Evolutionary conservation across 1,140 invertebrate genomes (phyloP), one percentile per base, ranked within the genome.

Genomic region (Scylla paramamosain): DNA sequence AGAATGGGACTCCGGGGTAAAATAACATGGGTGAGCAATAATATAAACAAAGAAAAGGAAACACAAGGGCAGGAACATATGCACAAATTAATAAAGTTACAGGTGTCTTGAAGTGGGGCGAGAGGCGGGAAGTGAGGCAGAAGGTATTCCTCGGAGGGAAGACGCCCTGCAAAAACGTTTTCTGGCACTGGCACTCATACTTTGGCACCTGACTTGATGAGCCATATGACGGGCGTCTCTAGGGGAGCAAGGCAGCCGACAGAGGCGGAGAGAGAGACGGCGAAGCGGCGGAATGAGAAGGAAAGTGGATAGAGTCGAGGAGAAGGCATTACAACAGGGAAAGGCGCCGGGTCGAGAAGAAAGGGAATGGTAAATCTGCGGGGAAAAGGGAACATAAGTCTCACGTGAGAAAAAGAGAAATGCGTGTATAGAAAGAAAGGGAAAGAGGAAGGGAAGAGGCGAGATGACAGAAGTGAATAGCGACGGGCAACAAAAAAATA

Each of bases 191-290:
- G 67, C 25, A 77, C 25, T 77, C 67, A 77, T 77, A 77, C 67
- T 77, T 77, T 77, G 67, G 67, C 67, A 77, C 67, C 67, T 77
- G 67, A 77, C 67, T 77, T 77, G 67, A 77, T 77, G 16, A 77
- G 67, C 67, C 25, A 0, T 77, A 77, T 77, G 25, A 77, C 20
- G 67, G 25, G 67, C 4, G 67, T 59, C 20, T 16, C 52, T 59
- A 46, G 86, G 86, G 29, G 32, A 88, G 45, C 28, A 25, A 46
- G 45, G 25, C n/a, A 46, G 45, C 8, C 8, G 45, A 88, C 4
- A 88, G 45, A n/a, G 86, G 29, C 14, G 29, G 32, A 32, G 45
- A 39, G 86, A 46, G 45, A 32, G 86, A 32, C 0, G 29, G 86
- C 7, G 39, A 45, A 87, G 84, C 10, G 84, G 25, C 7, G 12